Evolutionary conservation across 1,140 invertebrate genomes (phyloP), one percentile per base, ranked within the genome.

Genomic region (Macrocentrus cingulum): DNA sequence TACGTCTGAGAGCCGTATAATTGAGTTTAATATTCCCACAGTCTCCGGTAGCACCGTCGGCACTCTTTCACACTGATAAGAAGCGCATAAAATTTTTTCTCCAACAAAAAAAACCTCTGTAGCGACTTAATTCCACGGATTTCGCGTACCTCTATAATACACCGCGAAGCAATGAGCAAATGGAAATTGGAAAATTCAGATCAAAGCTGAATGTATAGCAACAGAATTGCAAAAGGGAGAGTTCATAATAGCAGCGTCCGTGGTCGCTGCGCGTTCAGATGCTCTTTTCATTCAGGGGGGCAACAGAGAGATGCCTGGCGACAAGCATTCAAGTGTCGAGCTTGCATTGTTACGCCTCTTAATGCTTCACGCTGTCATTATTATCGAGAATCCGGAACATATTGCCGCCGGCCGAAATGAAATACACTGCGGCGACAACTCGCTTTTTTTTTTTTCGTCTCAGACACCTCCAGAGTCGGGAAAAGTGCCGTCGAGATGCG

Each of bases 241-340:
- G 36, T 39, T 39, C 36, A 42, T 37, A 39, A 19, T 16, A 29
- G 9, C 9, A 29, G 34, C 5, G 8, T 11, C 9, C 36, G 2
- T 2, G 11, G 45, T 48, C 8, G 22, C 15, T n/a, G 1, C 22
- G n/a, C 20, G 45, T 48, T 23, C 11, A 48, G 32, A 19, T n/a
- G 32, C 15, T 19, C 18, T 51, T 51, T 51, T 19, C 32, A 54
- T 29, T n/a, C n/a, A n/a, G 60, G 42, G 50, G 18, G 32, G 61
- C 19, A 61, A 59, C 49, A 56, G 29, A 52, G 2, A 29, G 39
- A 13, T 15, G 69, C 59, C 61, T 66, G 63, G 71, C 74, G 69
- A 73, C 71, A 63, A 44, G 71, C 66, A 77, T 77, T 78, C 72
- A 78, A 78, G 75, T 77, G 75, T 77, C 74, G 69, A 13, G 11